Evolutionary conservation across 2,888 invertebrate species (phyloP), one percentile per base, ranked within the genome.

Genomic region (Thereva nobilitata): DNA sequence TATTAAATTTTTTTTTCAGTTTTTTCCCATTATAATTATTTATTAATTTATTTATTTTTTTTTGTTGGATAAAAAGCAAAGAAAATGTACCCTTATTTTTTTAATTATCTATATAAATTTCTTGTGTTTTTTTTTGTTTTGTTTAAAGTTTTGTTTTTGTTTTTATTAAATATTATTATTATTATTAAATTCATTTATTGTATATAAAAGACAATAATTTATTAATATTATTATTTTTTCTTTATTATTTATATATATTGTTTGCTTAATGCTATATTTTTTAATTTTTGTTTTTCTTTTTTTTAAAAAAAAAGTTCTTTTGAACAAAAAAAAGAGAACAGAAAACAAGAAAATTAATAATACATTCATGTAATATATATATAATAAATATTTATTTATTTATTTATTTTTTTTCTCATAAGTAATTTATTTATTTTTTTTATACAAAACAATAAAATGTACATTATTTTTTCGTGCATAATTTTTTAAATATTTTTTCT

Each of bases 361-460:
- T 23, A 23, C 23, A 23, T 23, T 23, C 23, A 23, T 23, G 2
- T 23, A 23, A 23, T 23, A 23, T 23, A 23, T 23, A 23, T 23
- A 23, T 23, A 23, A 61, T 61, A 61, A 61, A 61, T 61, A 61
- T 61, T 50, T 61, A 50, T 40, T 50, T n/a, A n/a, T n/a, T n/a
- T n/a, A n/a, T n/a, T n/a, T n/a, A n/a, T 23, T 23, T 47, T 41
- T 72, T 72, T 69, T 69, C 23, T 23, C 23, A 23, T 23, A 23
- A 23, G 23, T 23, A 23, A 23, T 23, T 69, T 71, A 72, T 71
- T 71, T 70, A 70, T 71, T 72, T 70, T 67, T 69, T 61, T 61
- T 61, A 50, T 61, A 61, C 61, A 61, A 61, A 61, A 61, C 61
- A 61, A 61, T 61, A 40, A 61, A 61, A 61, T 61, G 50, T 61